Evolutionary conservation across 2,888 invertebrate species (phyloP).

Genomic region (Phymatocera aterrima): DNA sequence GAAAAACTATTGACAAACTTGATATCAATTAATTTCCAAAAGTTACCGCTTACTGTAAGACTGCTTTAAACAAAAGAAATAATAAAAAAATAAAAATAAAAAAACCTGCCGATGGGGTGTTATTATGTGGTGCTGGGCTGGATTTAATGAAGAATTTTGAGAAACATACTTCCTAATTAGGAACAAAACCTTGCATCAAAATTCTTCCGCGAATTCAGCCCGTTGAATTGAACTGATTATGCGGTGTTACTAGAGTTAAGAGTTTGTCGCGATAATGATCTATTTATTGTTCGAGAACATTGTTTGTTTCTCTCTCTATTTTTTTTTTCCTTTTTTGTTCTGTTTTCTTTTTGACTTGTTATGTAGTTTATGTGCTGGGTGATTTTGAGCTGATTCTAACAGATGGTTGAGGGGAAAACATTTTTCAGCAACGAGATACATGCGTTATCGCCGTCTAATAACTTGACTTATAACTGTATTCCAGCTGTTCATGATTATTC

Average conservation of each 20-base stretch:
- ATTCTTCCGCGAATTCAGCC: slow-evolving; percentile 50
- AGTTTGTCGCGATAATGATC: slow-evolving; percentile 63
- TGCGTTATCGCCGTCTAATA: not conserved
- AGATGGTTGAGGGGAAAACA: slow-evolving; percentile 66
- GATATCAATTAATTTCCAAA: slow-evolving; percentile 54
- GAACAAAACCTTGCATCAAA: slow-evolving; percentile 46
- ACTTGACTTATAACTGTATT: not conserved
- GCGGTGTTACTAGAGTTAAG: slow-evolving; percentile 63
- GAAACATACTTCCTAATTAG: slow-evolving; percentile 3
- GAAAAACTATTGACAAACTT: slow-evolving; percentile 35
- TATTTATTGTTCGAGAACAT: slow-evolving; percentile 48
- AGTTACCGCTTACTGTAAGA: slow-evolving; percentile 66
- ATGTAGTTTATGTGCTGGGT: slow-evolving; percentile 55
- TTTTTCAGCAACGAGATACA: not conserved
- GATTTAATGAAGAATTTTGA: slow-evolving; percentile 49
- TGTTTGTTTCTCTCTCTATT: slow-evolving; percentile 11
- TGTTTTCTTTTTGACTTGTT: slow-evolving; percentile 30
- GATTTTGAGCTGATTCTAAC: slow-evolving; percentile 69
- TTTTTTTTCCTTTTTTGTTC: not conserved
- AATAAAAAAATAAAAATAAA: slow-evolving; percentile 64
- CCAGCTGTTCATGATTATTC: not conserved
- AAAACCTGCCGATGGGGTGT: slow-evolving; percentile 46
- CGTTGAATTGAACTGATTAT: slow-evolving; percentile 66
- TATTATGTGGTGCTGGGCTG: slow-evolving; percentile 61
- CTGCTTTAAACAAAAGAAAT: slow-evolving; percentile 65